Evolutionary conservation across 2,797 vertebrate species (phyloP), one percentile per base, ranked within the genome.

Genomic region (Strix occidentalis): DNA sequence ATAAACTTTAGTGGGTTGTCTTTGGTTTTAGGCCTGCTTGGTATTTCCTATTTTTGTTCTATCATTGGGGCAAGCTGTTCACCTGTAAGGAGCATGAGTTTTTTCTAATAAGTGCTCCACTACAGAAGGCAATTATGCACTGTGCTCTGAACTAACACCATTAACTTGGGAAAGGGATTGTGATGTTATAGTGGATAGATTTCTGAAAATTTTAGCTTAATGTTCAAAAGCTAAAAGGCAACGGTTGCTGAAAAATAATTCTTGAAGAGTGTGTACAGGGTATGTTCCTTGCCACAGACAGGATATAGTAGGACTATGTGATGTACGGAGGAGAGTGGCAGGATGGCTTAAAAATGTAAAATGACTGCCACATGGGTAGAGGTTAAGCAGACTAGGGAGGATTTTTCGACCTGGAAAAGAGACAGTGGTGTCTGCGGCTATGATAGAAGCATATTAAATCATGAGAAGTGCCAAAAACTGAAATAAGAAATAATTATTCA

Each of bases 11-110:
- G 4, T 41, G 31, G 7, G 5, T 29, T 90, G 19, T 60, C 29
- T 26, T 23, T 53, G 10, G 6, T 45, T 75, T 56, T 19, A 13
- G 19, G 26, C 18, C 45, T 77, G 33, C 37, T 78, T 68, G 8
- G 8, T 82, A 58, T 50, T 48, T 82, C 35, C 21, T 66, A 13
- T 29, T 64, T 76, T 68, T 78, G 29, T 71, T 60, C 56, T 72
- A 0, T 51, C 19, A 19, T 14, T 46, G 35, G 13, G 37, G 8
- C 29, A 26, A 0, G 0, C 24, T 33, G 6, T 39, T 53, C 16
- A 63, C 10, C 33, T 24, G 5, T 78, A 29, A 85, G 56, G n/a
- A 72, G 13, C 10, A 16, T 7, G 10, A 0, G 0, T 5, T 45
- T 64, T 85, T 72, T 16, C 15, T 39, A n/a, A 3, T 10, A 65